Evolutionary conservation across 1,140 invertebrate species (phyloP), one percentile per base, ranked within the genome.

Genomic region (Drosophila funebris): DNA sequence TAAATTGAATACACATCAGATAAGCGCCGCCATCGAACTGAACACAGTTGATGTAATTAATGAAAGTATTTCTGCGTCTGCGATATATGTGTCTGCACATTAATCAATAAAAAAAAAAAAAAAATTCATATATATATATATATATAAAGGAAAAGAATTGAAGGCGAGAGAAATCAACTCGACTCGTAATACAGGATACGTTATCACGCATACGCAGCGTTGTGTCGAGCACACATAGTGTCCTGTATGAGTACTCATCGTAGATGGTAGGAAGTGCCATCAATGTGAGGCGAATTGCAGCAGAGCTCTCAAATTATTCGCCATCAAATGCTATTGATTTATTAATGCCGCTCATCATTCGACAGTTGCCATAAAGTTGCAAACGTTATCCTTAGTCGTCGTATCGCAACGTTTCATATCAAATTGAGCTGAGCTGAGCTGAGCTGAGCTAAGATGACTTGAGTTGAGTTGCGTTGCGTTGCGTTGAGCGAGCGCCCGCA

Each of bases 291-390:
- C 39, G 79, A 56, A 69, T 66, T 69, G 60, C 76, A 72, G 61
- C 61, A 16, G 18, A 22, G 31, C 71, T 66, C 69, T 81, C 52
- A 67, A 66, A 87, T 87, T 72, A 87, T 85, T 85, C 60, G 66
- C 74, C 83, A 88, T 87, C 83, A 73, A 82, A 82, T 76, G 67
- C 66, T 88, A 76, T 87, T 87, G 82, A 85, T 78, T 78, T 85
- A 87, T 85, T 85, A 72, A 72, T 85, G 78, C 27, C 75, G 63
- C 71, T 67, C 71, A 78, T 83, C 75, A 54, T 70, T 78, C 60
- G 64, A 74, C 75, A 70, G 39, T 68, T 73, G 39, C 63, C 39
- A 61, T 73, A 58, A 72, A 72, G 44, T 56, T 64, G 41, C 48
- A 48, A 57, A n/a, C 39, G 48, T 24, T 64, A 54, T 54, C 16